Evolutionary conservation across 2,113 vertebrate genomes (phyloP).

Genomic region (Cacatua alba): DNA sequence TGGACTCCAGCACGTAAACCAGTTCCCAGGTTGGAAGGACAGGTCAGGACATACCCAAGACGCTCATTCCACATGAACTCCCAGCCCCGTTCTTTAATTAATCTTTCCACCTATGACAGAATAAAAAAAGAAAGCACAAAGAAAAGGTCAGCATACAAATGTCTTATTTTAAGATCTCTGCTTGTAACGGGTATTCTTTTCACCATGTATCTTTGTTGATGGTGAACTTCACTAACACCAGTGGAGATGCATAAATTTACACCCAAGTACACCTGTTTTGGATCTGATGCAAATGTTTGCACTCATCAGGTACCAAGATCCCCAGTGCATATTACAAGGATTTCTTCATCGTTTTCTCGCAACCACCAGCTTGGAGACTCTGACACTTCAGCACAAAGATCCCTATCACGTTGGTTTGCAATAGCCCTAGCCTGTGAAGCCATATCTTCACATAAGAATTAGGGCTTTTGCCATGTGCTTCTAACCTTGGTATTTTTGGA

Average conservation of each 20-base stretch:
- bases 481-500: not conserved
- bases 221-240: not conserved
- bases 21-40: conserved; percentile 91
- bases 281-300: not conserved
- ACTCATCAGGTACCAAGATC: not conserved
- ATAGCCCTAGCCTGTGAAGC: not conserved
- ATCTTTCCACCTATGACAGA: conserved; percentile 81
- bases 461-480: not conserved
- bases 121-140: not conserved
- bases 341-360: accelerated
- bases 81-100: conserved; percentile 91
- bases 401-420: not conserved
- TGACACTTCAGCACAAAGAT: not conserved
- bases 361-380: not conserved
- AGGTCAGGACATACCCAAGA: conserved; percentile 89
- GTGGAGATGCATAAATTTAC: not conserved
- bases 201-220: not conserved
- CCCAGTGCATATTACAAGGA: not conserved
- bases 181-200: not conserved
- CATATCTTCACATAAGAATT: not conserved
- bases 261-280: not conserved
- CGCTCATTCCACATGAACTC: conserved; percentile 96
- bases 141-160: not conserved
- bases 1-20: conserved; percentile 91
- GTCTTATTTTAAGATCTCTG: not conserved